Conservation (phyloP, 1,140 invertebrate genomes). For the Pinna nobilis region DNA sequence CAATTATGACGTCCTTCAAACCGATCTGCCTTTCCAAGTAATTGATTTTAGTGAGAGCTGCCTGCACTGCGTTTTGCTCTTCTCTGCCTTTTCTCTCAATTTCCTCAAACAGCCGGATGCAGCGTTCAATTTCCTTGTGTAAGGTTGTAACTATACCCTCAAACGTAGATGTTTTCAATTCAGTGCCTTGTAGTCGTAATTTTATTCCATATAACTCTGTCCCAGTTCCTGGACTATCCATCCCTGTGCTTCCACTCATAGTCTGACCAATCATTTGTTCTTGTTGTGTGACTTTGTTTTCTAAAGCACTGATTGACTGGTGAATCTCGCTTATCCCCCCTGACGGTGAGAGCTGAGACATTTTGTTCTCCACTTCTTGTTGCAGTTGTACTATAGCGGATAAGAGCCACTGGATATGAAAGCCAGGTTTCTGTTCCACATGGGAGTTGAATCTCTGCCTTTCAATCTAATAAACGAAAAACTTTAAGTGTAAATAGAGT, state of each 20-base stretch:
- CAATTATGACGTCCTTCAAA: conserved; percentile 57
- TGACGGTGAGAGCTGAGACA: background rate
- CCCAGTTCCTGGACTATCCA: too few relatives aligned
- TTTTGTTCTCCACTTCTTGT: background rate
- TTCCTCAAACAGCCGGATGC: conserved; percentile 50
- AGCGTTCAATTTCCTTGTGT: conserved; percentile 53
- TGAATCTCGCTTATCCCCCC: background rate
- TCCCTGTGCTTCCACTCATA: background rate
- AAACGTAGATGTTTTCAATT: conserved; percentile 32
- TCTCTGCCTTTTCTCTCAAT: conserved; percentile 30
- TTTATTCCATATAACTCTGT: background rate
- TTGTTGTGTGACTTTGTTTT: conserved; percentile 10
- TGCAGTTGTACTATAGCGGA: background rate
- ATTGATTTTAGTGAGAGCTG: conserved; percentile 46
- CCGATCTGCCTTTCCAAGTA: conserved; percentile 53
- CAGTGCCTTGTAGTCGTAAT: background rate
- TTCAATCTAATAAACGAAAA: conserved; percentile 25
- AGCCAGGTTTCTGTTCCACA: conserved; percentile 30
- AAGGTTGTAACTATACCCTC: conserved; percentile 57
- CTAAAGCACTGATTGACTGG: conserved; percentile 1
- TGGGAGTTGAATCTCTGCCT: conserved; percentile 28
- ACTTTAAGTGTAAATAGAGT: background rate
- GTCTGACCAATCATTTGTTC: conserved; percentile 14
- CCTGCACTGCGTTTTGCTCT: conserved; percentile 37
- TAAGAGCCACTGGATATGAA: conserved; percentile 12